Evolutionary conservation across 2,888 invertebrate species (phyloP).

Genomic region (Nemapogon koenigi): DNA sequence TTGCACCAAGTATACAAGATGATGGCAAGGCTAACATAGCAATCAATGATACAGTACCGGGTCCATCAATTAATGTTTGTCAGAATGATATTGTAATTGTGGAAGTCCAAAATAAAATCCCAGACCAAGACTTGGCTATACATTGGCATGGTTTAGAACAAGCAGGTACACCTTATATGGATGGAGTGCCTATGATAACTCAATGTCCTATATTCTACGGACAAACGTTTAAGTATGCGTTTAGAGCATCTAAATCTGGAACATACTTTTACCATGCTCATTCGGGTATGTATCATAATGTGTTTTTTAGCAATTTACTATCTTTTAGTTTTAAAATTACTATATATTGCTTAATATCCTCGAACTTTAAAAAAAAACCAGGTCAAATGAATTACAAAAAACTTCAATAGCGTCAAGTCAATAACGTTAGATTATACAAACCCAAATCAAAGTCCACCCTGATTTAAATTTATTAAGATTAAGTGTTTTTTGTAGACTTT

Average conservation of each 20-base stretch:
- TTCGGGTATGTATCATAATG: conserved; percentile 44
- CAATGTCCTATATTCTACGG: conserved; percentile 76
- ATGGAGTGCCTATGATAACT: conserved; percentile 78
- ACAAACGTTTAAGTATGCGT: conserved; percentile 74
- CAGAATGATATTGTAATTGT: conserved; percentile 76
- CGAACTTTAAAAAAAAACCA: too few species aligned
- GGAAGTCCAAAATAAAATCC: conserved; percentile 74
- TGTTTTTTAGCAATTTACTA: not conserved
- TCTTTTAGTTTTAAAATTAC: not conserved
- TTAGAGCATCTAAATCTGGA: conserved; percentile 70
- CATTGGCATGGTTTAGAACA: conserved; percentile 79
- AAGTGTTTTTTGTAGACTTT: too few species aligned
- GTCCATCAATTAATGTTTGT: conserved; percentile 69
- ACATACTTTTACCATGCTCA: conserved; percentile 79
- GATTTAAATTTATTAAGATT: too few species aligned
- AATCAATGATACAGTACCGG: conserved; percentile 47
- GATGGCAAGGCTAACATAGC: conserved; percentile 34
- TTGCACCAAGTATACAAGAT: conserved; percentile 34
- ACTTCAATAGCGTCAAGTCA: too few species aligned
- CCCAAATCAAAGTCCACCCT: too few species aligned
- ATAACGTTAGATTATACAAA: too few species aligned
- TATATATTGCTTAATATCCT: not conserved
- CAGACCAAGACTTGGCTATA: conserved; percentile 70
- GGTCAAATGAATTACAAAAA: too few species aligned
- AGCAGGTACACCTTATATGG: conserved; percentile 73